phyloP scores from a whole-genome alignment of 2,113 vertebrate species.

The Tachysurus fulvidraco region DNA sequence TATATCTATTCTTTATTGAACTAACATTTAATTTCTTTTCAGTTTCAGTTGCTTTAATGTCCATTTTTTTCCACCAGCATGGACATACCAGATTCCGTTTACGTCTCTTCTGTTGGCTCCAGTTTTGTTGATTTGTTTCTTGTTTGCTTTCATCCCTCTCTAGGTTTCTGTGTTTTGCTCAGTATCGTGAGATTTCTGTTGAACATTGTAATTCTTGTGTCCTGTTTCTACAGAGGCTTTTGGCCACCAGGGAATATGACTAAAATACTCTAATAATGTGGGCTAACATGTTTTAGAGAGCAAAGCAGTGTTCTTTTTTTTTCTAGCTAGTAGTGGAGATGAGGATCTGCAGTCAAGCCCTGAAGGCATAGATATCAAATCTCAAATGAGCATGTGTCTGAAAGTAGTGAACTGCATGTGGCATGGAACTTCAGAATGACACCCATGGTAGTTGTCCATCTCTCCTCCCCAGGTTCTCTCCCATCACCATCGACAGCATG shows the following conservation, averaged over 20 bases:
- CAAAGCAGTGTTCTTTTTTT: conserved; percentile 46
- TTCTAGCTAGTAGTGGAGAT: conserved; percentile 66
- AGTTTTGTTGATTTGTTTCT: conserved; percentile 76
- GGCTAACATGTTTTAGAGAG: conserved; percentile 65
- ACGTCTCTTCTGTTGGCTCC: conserved; percentile 77
- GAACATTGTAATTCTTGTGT: conserved; percentile 74
- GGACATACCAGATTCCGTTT: conserved; percentile 81
- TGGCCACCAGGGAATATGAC: conserved; percentile 71
- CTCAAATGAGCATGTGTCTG: conserved; percentile 50
- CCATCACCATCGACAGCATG: conserved; percentile 90
- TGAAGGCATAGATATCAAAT: conserved; percentile 48
- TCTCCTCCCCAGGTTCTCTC: conserved; percentile 88
- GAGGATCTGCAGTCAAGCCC: conserved; percentile 62
- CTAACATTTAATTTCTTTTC: conserved; percentile 74
- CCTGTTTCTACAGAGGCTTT: conserved; percentile 72
- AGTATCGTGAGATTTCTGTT: conserved; percentile 73
- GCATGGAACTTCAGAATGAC: conserved; percentile 80
- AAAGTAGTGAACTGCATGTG: conserved; percentile 58
- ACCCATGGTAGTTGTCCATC: conserved; percentile 89
- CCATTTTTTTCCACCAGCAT: conserved; percentile 81
- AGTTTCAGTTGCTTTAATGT: conserved; percentile 80
- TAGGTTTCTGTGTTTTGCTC: conserved; percentile 80
- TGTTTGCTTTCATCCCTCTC: conserved; percentile 79
- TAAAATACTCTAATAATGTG: conserved; percentile 68
- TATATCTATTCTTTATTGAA: conserved; percentile 71